Conservation (phyloP, 2,888 invertebrate species). For the Platypus cylindrus region DNA sequence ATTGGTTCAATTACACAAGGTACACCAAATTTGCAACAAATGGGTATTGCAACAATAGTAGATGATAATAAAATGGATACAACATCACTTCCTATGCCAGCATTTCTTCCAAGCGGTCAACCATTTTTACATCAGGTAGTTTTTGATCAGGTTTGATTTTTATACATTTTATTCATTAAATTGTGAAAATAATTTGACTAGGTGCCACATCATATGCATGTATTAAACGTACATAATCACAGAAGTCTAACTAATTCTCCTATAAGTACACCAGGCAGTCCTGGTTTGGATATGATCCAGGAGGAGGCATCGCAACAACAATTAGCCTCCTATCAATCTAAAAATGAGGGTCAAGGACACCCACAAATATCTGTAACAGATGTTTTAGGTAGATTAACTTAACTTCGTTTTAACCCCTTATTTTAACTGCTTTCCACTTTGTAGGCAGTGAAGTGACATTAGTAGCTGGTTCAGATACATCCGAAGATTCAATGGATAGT, state of each 20-base stretch:
- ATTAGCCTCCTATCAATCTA: conserved; percentile 31
- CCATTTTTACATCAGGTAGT: conserved; percentile 14
- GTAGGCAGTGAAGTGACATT: conserved; percentile 71
- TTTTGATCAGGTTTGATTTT: too few species aligned
- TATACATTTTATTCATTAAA: neutral
- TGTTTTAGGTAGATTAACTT: conserved; percentile 58
- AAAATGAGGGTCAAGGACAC: conserved; percentile 35
- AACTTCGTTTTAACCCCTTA: neutral
- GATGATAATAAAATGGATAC: conserved; percentile 40
- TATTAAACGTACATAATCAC: conserved; percentile 37
- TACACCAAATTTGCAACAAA: conserved; percentile 44
- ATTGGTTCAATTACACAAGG: conserved; percentile 66
- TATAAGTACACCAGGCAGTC: conserved; percentile 51
- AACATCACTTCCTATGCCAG: conserved; percentile 24
- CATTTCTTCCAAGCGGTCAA: conserved; percentile 11
- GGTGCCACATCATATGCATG: conserved; percentile 27
- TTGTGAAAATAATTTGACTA: conserved; percentile 22
- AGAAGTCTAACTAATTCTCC: conserved; percentile 49
- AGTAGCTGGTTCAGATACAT: conserved; percentile 60
- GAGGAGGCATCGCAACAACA: conserved; percentile 49
- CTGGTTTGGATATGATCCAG: conserved; percentile 66
- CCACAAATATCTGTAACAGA: conserved; percentile 90
- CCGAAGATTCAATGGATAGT: conserved; percentile 58
- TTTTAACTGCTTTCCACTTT: conserved; percentile 25
- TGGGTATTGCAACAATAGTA: conserved; percentile 15